Percentiles rank a stretch among this genome's conserved stretches.
phyloP scores from a whole-genome alignment of 1,140 invertebrate genomes.

The Ceratosolen fusciceps region DNA sequence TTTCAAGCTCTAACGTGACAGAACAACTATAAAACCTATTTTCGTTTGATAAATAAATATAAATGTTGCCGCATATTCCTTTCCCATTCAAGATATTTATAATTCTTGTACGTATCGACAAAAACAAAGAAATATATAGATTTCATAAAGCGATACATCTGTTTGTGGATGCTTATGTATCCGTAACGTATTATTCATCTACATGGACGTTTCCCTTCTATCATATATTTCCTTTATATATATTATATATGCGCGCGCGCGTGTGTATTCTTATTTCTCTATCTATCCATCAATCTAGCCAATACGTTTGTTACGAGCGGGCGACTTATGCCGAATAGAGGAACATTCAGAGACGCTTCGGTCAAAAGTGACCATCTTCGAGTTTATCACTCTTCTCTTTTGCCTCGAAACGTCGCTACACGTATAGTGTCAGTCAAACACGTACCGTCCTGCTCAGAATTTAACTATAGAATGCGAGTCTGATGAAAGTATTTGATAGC shows the following conservation, averaged over 20 bases:
- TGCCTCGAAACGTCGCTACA: neutral
- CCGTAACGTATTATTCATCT: neutral
- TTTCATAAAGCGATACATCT: too few species aligned
- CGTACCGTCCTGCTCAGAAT: neutral
- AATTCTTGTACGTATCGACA: too few species aligned
- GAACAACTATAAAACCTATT: too few species aligned
- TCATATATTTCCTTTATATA: neutral
- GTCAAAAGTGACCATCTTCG: neutral
- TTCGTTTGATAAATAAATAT: too few species aligned
- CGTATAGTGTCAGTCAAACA: neutral
- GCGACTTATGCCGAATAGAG: neutral
- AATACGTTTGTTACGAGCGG: neutral
- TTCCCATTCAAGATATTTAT: too few species aligned
- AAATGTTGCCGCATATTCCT: too few species aligned
- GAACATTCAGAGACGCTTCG: slow-evolving; percentile 12
- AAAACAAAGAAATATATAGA: too few species aligned
- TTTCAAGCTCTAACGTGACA: too few species aligned
- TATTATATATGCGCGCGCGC: too few species aligned
- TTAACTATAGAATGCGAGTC: neutral
- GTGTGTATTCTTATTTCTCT: too few species aligned
- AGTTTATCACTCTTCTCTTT: neutral
- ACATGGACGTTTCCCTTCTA: neutral
- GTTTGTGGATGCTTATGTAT: too few species aligned
- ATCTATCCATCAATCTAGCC: neutral
- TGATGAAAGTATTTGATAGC: neutral